A percentile compares a stretch with the other conserved stretches of the same genome.
Evolutionary conservation across 2,888 invertebrate genomes (phyloP).

Genomic region (Drosophila meridionalis): DNA sequence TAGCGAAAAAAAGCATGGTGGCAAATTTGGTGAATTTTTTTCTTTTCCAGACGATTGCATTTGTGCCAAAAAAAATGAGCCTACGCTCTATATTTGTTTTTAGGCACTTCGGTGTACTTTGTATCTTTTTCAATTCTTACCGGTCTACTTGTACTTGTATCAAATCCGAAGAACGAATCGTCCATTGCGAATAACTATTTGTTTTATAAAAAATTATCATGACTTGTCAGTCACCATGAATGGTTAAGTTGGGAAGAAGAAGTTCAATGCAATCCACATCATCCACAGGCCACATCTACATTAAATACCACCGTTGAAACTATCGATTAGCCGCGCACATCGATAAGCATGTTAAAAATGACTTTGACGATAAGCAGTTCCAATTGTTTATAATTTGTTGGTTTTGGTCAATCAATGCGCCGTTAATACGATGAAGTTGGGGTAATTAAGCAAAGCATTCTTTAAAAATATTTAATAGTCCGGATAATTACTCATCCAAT

Average conservation of each 20-base stretch:
- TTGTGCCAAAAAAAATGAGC: neutral
- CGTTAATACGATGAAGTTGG: neutral
- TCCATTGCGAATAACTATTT: slow-evolving; percentile 89
- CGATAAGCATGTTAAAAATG: slow-evolving; percentile 17
- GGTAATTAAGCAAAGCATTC: neutral
- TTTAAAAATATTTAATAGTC: neutral
- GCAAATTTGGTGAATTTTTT: slow-evolving; percentile 35
- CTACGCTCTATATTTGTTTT: neutral
- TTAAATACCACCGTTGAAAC: slow-evolving; percentile 21
- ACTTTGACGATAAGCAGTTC: neutral
- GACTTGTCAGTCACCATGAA: slow-evolving; percentile 88
- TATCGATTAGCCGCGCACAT: slow-evolving; percentile 28
- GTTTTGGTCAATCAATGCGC: neutral
- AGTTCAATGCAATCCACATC: slow-evolving; percentile 49
- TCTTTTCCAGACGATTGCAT: slow-evolving; percentile 19
- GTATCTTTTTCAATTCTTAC: slow-evolving; percentile 86
- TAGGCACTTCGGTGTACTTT: neutral
- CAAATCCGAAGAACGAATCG: slow-evolving; percentile 95
- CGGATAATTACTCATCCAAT: neutral
- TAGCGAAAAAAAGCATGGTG: slow-evolving; percentile 32
- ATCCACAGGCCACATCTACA: slow-evolving; percentile 58
- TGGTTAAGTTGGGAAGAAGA: slow-evolving; percentile 55
- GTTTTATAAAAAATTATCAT: slow-evolving; percentile 88
- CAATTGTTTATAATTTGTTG: neutral
- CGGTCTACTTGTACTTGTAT: slow-evolving; percentile 88